Evolutionary conservation across 2,113 vertebrate species (phyloP).

Genomic region (Hucho hucho): DNA sequence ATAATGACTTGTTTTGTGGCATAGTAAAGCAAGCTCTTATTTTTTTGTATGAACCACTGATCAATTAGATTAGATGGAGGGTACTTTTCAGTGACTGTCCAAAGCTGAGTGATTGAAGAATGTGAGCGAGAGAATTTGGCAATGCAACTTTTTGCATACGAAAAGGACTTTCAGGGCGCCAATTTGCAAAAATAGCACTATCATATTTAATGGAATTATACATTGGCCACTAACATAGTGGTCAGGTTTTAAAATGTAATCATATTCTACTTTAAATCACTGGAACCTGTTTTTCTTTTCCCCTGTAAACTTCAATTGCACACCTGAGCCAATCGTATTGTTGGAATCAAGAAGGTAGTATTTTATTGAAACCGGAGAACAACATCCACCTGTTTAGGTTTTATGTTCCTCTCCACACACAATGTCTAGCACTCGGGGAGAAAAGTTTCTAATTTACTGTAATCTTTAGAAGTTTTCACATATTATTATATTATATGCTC

Average conservation of each 20-base stretch:
- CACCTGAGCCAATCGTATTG: slow-evolving; percentile 54
- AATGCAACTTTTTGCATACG: not conserved
- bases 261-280: slow-evolving; percentile 50
- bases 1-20: not conserved
- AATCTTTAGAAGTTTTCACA: slow-evolving; percentile 28
- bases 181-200: not conserved
- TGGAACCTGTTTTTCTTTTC: slow-evolving; percentile 58
- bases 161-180: not conserved
- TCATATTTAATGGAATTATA: not conserved
- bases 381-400: not conserved
- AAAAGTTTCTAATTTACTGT: slow-evolving; percentile 4
- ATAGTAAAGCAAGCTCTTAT: not conserved
- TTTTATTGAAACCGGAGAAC: slow-evolving; percentile 26
- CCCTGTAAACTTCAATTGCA: slow-evolving; percentile 55
- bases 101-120: slow-evolving; percentile 6
- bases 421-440: not conserved
- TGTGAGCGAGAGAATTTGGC: not conserved
- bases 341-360: slow-evolving; percentile 1
- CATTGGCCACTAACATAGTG: not conserved
- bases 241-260: not conserved
- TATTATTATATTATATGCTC: slow-evolving; percentile 42
- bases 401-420: not conserved
- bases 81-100: slow-evolving; percentile 20
- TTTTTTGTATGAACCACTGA: not conserved
- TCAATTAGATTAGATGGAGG: not conserved